Conservation (phyloP, 2,888 invertebrate species). For the Icerya purchasi region DNA sequence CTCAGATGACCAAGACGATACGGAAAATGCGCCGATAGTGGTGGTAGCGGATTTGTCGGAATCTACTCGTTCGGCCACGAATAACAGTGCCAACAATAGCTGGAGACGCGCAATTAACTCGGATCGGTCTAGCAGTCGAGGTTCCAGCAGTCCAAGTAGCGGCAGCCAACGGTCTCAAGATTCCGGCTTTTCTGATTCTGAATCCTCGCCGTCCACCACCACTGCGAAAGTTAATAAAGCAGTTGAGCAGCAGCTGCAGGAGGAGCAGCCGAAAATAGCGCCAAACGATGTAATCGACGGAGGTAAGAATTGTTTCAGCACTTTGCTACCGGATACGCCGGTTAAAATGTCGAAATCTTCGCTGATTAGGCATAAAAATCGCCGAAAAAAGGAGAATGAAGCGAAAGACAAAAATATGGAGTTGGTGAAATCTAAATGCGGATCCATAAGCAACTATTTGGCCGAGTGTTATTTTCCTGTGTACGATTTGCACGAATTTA, state of each 20-base stretch:
- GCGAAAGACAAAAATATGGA: neutral
- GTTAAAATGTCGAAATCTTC: constrained; percentile 5
- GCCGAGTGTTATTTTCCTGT: constrained; percentile 12
- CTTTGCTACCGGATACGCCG: constrained; percentile 10
- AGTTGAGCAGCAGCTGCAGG: neutral
- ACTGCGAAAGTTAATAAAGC: neutral
- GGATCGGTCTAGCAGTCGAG: constrained; percentile 22
- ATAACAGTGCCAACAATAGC: constrained; percentile 5
- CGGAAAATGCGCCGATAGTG: constrained; percentile 17
- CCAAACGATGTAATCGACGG: neutral
- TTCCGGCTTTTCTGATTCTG: constrained; percentile 61
- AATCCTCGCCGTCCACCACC: constrained; percentile 24
- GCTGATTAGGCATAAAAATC: constrained; percentile 4
- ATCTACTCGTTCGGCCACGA: constrained; percentile 23
- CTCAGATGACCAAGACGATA: constrained; percentile 19
- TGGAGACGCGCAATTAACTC: constrained; percentile 29
- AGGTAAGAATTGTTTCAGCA: neutral
- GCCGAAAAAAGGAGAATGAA: neutral
- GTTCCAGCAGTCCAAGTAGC: constrained; percentile 30
- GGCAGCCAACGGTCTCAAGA: constrained; percentile 50
- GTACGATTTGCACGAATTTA: neutral
- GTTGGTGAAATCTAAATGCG: constrained; percentile 3
- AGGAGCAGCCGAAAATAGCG: neutral
- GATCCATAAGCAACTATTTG: constrained; percentile 8
- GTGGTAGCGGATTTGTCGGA: no score